A percentile compares a stretch with the other conserved stretches of the same genome.
Evolutionary conservation across 2,888 invertebrate species (phyloP).

Genomic region (Drosophila meridiana): DNA sequence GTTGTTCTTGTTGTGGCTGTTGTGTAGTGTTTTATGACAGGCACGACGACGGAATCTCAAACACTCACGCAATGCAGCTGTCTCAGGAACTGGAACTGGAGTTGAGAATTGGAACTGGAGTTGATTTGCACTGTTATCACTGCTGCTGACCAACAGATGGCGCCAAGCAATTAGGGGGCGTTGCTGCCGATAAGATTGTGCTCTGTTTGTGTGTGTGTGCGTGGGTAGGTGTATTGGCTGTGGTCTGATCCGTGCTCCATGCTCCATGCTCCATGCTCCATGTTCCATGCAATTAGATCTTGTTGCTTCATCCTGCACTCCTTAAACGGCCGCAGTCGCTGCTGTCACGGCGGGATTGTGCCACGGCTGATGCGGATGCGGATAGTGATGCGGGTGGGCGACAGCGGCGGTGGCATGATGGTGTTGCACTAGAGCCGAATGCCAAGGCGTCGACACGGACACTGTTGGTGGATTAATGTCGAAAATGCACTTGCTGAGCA

Average conservation of each 20-base stretch:
- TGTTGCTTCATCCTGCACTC: slow-evolving; percentile 18
- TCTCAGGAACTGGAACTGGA: slow-evolving; percentile 31
- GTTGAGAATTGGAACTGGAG: not conserved
- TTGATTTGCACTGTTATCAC: slow-evolving; percentile 27
- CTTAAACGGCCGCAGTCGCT: slow-evolving; percentile 84
- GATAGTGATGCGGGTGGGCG: slow-evolving; percentile 83
- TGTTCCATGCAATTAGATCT: slow-evolving; percentile 13
- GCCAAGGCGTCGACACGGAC: slow-evolving; percentile 84
- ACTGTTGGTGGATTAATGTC: slow-evolving; percentile 85
- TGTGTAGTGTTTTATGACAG: slow-evolving; percentile 58
- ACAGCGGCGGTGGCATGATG: slow-evolving; percentile 69
- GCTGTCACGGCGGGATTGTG: slow-evolving; percentile 84
- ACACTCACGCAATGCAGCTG: slow-evolving; percentile 28
- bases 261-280: slow-evolving; percentile 2
- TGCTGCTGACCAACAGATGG: slow-evolving; percentile 4
- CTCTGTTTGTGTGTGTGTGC: slow-evolving; percentile 11
- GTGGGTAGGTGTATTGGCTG: slow-evolving; percentile 21
- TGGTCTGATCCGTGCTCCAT: not conserved
- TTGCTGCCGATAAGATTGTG: slow-evolving; percentile 28
- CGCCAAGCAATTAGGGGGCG: slow-evolving; percentile 43
- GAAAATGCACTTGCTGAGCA: slow-evolving; percentile 85
- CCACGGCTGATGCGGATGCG: slow-evolving; percentile 85
- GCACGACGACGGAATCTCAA: slow-evolving; percentile 24
- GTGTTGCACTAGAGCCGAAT: slow-evolving; percentile 85
- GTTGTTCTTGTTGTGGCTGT: slow-evolving; percentile 34